phyloP scores from a whole-genome alignment of 2,797 vertebrate genomes.

The Aplochiton taeniatus region DNA sequence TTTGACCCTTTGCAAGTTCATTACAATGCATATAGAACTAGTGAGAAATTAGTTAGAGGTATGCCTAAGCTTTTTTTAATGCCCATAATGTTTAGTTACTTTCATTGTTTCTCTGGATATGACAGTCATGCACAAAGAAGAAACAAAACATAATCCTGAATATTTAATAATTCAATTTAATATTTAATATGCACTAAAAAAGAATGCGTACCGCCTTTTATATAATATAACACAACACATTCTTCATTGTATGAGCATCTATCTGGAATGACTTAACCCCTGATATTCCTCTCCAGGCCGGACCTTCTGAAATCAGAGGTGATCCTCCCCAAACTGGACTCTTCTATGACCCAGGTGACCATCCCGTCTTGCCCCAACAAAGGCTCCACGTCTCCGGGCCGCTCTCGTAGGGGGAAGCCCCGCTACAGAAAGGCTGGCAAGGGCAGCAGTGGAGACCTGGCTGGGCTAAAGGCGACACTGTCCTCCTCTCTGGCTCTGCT shows the following conservation, averaged over 20 bases:
- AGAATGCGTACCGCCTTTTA: no score
- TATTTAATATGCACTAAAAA: no score
- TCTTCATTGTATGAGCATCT: background rate
- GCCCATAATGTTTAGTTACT: no score
- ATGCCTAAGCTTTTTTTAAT: no score
- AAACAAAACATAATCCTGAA: no score
- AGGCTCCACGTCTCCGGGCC: constrained; percentile 88
- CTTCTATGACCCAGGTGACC: constrained; percentile 87
- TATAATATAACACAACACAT: no score
- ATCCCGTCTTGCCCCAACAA: constrained; percentile 84
- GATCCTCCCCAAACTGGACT: constrained; percentile 89
- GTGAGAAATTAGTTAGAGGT: no score
- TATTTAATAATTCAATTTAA: no score
- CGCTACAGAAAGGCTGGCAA: constrained; percentile 89
- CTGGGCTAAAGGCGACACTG: constrained; percentile 78
- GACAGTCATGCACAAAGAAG: no score
- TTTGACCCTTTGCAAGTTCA: no score
- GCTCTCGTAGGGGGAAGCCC: constrained; percentile 87
- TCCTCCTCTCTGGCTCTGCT: constrained; percentile 72
- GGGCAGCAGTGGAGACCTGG: constrained; percentile 87
- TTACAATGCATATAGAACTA: no score
- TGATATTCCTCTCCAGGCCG: constrained; percentile 74
- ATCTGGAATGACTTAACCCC: background rate
- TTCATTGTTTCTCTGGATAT: no score
- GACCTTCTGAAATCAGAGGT: constrained; percentile 93